Base-by-base conservation (phyloP, 2,113 vertebrate species). In the Mobula birostris region DNA sequence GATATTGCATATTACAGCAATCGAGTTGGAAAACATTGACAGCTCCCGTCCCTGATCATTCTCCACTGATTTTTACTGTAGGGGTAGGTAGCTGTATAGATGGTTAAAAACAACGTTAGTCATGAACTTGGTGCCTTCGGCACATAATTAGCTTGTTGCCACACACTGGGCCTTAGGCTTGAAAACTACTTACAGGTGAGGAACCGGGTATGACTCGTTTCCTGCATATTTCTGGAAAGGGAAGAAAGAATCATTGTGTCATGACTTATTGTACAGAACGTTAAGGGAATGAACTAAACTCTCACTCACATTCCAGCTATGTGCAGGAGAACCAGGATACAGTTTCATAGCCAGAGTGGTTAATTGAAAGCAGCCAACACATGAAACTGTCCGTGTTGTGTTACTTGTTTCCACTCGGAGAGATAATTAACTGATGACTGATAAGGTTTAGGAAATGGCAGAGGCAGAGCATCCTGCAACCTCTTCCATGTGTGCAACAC, bases 351-450 rank as follows among this genome's bases (percentile, higher is more conserved):
- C 63, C 27, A 2, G 9, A 9, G 66, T 7, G 68, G 88, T 92
- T 92, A 92, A 92, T 92, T 72, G 88, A 92, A 70, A 40, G 19
- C 63, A 68, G 66, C 88, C 19, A 58, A 32, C 36, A 7, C 66
- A 11, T 87, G 56, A 87, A 87, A 87, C 56, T 29, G 1, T 2
- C 66, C n/a, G 88, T 70, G 63, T 92, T 70, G 7, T 70, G 88
- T 92, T 92, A 92, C 88, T 70, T 92, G 88, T 92, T 92, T 92
- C 61, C 88, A 92, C 36, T 40, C 32, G 8, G 66, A 2, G 36
- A 24, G 88, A 72, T 92, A 92, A 70, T 92, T 70, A 72, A 24
- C n/a, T 32, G 32, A 92, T 70, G 40, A 24, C n/a, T 32, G 32
- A 92, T 92, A 63, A 40, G 88, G 36, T 58, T 92, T 72, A 72